phyloP scores from a whole-genome alignment of 92 coral and sea anemone species.

The Parazoanthus darwini region DNA sequence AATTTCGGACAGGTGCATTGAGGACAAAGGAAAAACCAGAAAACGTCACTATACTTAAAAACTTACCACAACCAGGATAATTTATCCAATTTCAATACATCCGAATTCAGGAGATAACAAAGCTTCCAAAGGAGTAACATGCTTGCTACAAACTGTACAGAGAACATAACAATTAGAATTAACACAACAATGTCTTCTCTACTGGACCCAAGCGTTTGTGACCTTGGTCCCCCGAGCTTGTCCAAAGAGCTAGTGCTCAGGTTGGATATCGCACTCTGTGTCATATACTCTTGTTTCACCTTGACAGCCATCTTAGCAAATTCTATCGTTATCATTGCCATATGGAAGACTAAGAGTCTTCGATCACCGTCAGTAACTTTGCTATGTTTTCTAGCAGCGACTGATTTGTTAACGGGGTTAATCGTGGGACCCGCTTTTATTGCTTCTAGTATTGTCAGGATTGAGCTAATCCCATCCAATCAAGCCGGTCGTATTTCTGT shows the following conservation, averaged over 20 bases:
- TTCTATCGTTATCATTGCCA: slow-evolving; percentile 33
- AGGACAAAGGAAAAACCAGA: background rate
- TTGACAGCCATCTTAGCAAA: slow-evolving; percentile 34
- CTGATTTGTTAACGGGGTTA: slow-evolving; percentile 32
- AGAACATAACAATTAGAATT: background rate
- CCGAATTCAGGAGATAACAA: background rate
- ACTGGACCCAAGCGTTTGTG: too few relatives aligned
- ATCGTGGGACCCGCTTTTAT: slow-evolving; percentile 38
- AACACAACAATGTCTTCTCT: background rate
- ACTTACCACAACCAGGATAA: too few relatives aligned
- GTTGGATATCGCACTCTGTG: slow-evolving; percentile 20
- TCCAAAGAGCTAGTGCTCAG: slow-evolving; percentile 2
- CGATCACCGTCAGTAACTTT: slow-evolving; percentile 38
- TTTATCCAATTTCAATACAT: background rate
- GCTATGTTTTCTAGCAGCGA: slow-evolving; percentile 31
- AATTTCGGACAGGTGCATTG: background rate
- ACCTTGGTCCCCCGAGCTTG: background rate
- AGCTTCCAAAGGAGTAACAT: background rate
- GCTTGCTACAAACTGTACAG: background rate
- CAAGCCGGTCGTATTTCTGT: slow-evolving; percentile 28
- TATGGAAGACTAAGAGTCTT: slow-evolving; percentile 21
- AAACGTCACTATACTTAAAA: too few relatives aligned
- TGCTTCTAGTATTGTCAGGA: slow-evolving; percentile 26
- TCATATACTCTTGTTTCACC: slow-evolving; percentile 30
- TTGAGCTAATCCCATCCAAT: slow-evolving; percentile 1